These are phyloP conservation scores for Callyntrura sp. DNA, from an alignment of 2,888 invertebrate species.

Conservation along the genomic window DNA sequence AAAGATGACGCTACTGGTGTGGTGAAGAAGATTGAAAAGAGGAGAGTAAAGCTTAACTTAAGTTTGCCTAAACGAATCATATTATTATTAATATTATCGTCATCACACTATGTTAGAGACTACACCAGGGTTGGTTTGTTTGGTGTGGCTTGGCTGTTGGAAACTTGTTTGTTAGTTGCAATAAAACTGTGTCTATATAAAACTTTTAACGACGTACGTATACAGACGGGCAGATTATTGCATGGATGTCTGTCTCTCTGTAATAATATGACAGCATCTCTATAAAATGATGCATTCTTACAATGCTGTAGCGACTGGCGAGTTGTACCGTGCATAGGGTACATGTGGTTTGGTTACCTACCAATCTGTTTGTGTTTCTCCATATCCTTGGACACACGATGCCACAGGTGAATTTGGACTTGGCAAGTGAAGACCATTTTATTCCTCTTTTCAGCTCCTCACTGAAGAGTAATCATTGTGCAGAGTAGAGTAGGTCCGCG, in stretches of 20 bases:
- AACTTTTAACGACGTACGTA: background rate
- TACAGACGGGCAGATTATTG: background rate
- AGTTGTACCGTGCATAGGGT: background rate
- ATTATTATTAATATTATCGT: background rate
- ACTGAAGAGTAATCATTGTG: constrained; percentile 43
- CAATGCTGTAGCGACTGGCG: background rate
- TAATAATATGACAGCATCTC: constrained; percentile 3
- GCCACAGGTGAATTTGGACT: constrained; percentile 83
- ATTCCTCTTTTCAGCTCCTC: constrained; percentile 69
- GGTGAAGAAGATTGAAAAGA: constrained; percentile 22
- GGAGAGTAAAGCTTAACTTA: constrained; percentile 26
- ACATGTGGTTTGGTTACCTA: constrained; percentile 61
- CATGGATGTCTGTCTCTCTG: constrained; percentile 5
- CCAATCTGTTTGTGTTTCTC: constrained; percentile 67
- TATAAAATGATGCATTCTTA: background rate
- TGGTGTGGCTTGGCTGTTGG: constrained; percentile 36
- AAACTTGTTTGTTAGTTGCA: constrained; percentile 39
- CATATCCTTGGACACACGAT: constrained; percentile 77
- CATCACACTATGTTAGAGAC: background rate
- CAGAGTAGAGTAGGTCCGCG: constrained; percentile 19
- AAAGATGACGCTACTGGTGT: constrained; percentile 21
- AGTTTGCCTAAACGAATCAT: constrained; percentile 46
- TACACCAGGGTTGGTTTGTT: background rate
- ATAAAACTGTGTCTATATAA: constrained; percentile 26
- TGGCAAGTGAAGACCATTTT: constrained; percentile 65